Base-by-base conservation (phyloP, 2,888 invertebrate species). In the Calliopum simillimum region DNA sequence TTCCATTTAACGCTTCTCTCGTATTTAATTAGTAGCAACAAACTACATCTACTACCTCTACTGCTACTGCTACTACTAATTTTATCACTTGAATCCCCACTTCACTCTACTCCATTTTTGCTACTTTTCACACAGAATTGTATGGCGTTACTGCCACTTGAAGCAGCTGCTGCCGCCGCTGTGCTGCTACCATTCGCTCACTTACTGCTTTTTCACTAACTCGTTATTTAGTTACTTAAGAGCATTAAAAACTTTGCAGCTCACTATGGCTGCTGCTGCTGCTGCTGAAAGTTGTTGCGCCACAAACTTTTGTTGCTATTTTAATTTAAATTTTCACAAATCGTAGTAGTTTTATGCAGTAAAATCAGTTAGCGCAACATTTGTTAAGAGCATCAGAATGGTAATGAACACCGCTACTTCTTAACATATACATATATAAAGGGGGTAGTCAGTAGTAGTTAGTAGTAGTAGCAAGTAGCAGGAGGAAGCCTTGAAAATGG, bases 211-310 rank as follows among this genome's bases (percentile, higher is more conserved):
- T 21, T 51, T 14, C 33, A 33, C 23, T 47, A 33, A 75, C 75
- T 77, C 76, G 33, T 79, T 80, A 81, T 79, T 79, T 80, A 76
- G 80, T 81, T 80, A 78, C 78, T 79, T 76, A 75, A 76, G 79
- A 79, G 78, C 78, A 79, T 80, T 81, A 80, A 81, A 79, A 81
- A 78, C 79, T 21, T 25, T 56, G 1, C 49, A 21, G 51, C 23
- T 8, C 16, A 14, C n/a, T 51, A 51, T 5, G 21, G 53, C 41
- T 59, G 14, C 21, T 46, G 25, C 53, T 55, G 51, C 25, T 23
- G 49, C 23, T 21, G 51, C 25, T 61, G 41, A 12, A 14, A 16
- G 44, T 55, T 44, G 44, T 43, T 3, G 33, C 56, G 56, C 14
- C 23, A 11, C 41, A 64, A 64, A 64, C 51, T 64, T 64, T 58